These are phyloP conservation scores for Pyrrhosoma nymphula DNA, from an alignment of 2,888 invertebrate species.

Conservation along the genomic window DNA sequence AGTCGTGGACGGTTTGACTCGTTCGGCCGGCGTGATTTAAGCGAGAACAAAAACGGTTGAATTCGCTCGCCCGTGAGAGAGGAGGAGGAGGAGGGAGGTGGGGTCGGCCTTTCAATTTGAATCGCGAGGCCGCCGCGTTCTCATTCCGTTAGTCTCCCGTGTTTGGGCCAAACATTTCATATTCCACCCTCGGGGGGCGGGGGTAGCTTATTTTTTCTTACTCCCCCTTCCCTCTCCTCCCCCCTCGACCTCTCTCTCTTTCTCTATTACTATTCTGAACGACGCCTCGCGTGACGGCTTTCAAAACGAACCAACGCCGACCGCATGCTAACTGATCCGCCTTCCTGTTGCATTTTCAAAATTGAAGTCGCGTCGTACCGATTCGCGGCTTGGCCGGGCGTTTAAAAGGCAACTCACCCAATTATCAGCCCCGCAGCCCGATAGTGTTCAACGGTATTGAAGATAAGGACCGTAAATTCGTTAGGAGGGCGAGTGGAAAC, in stretches of 20 bases:
- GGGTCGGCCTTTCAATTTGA: not conserved
- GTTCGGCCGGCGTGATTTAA: not conserved
- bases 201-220: not conserved
- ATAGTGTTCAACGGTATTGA: no score
- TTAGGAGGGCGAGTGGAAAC: no score
- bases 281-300: not conserved
- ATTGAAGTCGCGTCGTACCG: not conserved
- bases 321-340: not conserved
- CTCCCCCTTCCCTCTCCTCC: no score
- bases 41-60: not conserved
- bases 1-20: not conserved
- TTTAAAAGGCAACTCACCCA: no score
- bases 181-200: not conserved
- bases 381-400: not conserved
- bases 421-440: no score
- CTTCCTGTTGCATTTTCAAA: not conserved
- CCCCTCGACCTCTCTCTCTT: no score
- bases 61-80: conserved; percentile 21
- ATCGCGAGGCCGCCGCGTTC: not conserved
- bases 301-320: not conserved
- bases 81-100: not conserved
- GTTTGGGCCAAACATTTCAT: conserved; percentile 14
- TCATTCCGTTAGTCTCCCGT: not conserved
- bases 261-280: not conserved
- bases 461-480: no score